A percentile compares a stretch with the other conserved stretches of the same genome.
phyloP scores from a whole-genome alignment of 1,140 invertebrate genomes.

The Hormaphis cornu region DNA sequence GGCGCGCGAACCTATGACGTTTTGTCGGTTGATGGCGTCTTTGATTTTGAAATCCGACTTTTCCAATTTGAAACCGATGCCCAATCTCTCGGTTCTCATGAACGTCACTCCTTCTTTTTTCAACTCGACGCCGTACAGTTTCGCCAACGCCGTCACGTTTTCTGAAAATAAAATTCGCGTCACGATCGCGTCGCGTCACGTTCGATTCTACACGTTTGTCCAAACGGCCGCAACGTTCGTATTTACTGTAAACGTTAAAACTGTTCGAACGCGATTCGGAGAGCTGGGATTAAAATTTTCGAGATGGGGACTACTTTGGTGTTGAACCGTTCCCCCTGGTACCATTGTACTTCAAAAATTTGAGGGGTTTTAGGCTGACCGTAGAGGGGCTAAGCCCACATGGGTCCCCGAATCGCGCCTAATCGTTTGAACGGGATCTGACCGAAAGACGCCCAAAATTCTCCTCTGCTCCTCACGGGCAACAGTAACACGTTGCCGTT shows the following conservation, averaged over 20 bases:
- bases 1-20: conserved; percentile 54
- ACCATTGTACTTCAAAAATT: too few species aligned
- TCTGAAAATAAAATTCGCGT: conserved; percentile 45
- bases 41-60: conserved; percentile 59
- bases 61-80: conserved; percentile 59
- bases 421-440: conserved; percentile 42
- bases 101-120: conserved; percentile 51
- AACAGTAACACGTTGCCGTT: conserved; percentile 63
- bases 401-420: too few species aligned
- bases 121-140: conserved; percentile 58
- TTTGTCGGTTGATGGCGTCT: conserved; percentile 61
- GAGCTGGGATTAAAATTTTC: too few species aligned
- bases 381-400: too few species aligned
- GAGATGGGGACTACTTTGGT: too few species aligned
- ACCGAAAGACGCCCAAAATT: conserved; percentile 69
- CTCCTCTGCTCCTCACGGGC: conserved; percentile 61
- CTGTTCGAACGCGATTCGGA: too few species aligned
- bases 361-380: too few species aligned
- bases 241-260: too few species aligned
- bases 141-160: conserved; percentile 57
- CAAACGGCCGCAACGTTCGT: too few species aligned
- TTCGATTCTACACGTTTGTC: too few species aligned
- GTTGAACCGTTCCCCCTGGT: too few species aligned
- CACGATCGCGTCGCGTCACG: too few species aligned
- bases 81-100: conserved; percentile 56